A percentile compares a stretch with the other conserved stretches of the same genome.
Conservation (phyloP, 2,888 invertebrate species). For the Sphecodes monilicornis region DNA sequence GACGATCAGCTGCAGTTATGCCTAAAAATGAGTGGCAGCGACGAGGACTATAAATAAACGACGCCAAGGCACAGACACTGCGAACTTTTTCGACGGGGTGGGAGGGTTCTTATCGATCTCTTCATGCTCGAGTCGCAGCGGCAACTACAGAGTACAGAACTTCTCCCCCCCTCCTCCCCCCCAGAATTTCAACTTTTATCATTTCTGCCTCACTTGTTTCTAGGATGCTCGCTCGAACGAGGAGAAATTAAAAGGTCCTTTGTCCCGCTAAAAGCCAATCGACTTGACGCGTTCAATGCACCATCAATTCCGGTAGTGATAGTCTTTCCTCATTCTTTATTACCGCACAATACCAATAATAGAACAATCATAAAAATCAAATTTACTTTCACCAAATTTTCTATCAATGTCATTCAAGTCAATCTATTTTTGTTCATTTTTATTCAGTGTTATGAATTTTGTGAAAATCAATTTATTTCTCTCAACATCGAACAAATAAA, state of each 20-base stretch:
- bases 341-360: background rate
- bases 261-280: background rate
- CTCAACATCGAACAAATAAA: too few relatives aligned
- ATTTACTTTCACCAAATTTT: background rate
- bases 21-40: slow-evolving; percentile 49
- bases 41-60: slow-evolving; percentile 62
- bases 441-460: background rate
- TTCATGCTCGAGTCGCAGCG: slow-evolving; percentile 45
- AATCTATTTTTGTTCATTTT: background rate
- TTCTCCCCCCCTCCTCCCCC: too few relatives aligned
- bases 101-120: slow-evolving; percentile 62
- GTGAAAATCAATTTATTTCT: too few relatives aligned
- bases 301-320: background rate
- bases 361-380: background rate
- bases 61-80: slow-evolving; percentile 33
- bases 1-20: slow-evolving; percentile 19
- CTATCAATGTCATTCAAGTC: background rate
- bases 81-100: slow-evolving; percentile 53
- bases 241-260: slow-evolving; percentile 14
- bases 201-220: slow-evolving; percentile 37
- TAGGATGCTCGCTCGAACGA: slow-evolving; percentile 30
- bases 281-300: background rate
- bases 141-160: slow-evolving; percentile 36
- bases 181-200: slow-evolving; percentile 43
- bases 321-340: background rate